A percentile compares a stretch with the other conserved stretches of the same genome.
phyloP scores from a whole-genome alignment of 2,797 vertebrate genomes.

The Acrocephalus scirpaceus region DNA sequence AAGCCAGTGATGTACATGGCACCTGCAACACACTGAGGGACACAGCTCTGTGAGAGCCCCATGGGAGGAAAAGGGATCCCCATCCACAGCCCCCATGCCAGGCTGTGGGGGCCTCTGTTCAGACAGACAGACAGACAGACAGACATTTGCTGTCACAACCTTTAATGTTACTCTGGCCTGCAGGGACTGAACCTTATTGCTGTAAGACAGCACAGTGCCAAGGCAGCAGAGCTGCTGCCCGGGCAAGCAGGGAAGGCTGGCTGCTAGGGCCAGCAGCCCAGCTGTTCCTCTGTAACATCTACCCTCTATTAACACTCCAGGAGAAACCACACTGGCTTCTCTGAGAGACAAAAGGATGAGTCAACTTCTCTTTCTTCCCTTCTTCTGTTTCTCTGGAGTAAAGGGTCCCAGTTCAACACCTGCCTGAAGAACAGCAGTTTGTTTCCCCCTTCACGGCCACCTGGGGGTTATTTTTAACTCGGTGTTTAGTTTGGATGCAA shows the following conservation, averaged over 20 bases:
- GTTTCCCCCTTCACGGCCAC: not conserved
- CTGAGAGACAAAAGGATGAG: not conserved
- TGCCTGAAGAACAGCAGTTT: not conserved
- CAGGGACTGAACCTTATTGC: not conserved
- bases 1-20: conserved; percentile 98
- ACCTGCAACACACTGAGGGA: conserved; percentile 91
- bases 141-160: not conserved
- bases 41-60: not conserved
- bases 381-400: not conserved
- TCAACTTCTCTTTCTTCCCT: not conserved
- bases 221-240: not conserved
- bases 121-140: not conserved
- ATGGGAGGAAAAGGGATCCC: rapidly evolving
- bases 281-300: not conserved
- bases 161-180: not conserved
- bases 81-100: rapidly evolving
- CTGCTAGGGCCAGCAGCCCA: not conserved
- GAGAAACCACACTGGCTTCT: not conserved
- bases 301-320: not conserved
- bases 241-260: not conserved
- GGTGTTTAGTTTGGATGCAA: conserved; percentile 3
- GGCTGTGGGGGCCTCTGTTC: not conserved
- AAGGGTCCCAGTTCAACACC: not conserved
- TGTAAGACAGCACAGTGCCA: not conserved
- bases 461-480: conserved; percentile 8